Percentiles rank a stretch among this genome's conserved stretches.
phyloP scores from a whole-genome alignment of 1,140 invertebrate genomes.

The Calliopsis andreniformis region DNA sequence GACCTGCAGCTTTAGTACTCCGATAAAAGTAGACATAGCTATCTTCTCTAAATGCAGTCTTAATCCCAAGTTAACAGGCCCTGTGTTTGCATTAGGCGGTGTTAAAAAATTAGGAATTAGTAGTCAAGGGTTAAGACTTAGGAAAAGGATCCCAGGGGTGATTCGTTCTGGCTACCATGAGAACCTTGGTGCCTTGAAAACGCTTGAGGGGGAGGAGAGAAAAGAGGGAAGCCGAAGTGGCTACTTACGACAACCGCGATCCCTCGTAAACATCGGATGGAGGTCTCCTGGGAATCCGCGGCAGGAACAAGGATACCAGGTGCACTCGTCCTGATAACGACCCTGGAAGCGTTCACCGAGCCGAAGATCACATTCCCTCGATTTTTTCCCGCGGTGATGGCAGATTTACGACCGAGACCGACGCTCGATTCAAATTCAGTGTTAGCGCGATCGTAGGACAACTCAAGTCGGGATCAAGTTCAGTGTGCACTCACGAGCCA shows the following conservation, averaged over 20 bases:
- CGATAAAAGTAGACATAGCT: no score
- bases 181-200: constrained; percentile 31
- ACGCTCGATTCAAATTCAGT: constrained; percentile 31
- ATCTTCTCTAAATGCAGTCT: no score
- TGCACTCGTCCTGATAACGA: constrained; percentile 64
- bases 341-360: constrained; percentile 34
- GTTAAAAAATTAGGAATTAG: no score
- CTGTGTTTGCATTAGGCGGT: no score
- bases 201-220: neutral
- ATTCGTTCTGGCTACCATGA: constrained; percentile 58
- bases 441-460: no score
- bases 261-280: constrained; percentile 67
- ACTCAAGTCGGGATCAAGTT: no score
- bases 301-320: constrained; percentile 66
- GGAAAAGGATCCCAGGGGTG: constrained; percentile 41
- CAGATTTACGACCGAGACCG: constrained; percentile 31
- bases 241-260: constrained; percentile 66
- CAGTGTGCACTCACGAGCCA: no score
- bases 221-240: constrained; percentile 38
- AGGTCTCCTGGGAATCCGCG: constrained; percentile 65
- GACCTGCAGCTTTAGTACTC: no score
- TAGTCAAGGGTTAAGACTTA: no score
- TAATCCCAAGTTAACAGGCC: no score
- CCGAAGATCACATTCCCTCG: constrained; percentile 45
- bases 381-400: constrained; percentile 37